Percentiles rank a stretch among this genome's conserved stretches.
These are phyloP conservation scores for Hofmannophila pseudospretella DNA, from an alignment of 2,888 invertebrate genomes.

Conservation along the genomic window DNA sequence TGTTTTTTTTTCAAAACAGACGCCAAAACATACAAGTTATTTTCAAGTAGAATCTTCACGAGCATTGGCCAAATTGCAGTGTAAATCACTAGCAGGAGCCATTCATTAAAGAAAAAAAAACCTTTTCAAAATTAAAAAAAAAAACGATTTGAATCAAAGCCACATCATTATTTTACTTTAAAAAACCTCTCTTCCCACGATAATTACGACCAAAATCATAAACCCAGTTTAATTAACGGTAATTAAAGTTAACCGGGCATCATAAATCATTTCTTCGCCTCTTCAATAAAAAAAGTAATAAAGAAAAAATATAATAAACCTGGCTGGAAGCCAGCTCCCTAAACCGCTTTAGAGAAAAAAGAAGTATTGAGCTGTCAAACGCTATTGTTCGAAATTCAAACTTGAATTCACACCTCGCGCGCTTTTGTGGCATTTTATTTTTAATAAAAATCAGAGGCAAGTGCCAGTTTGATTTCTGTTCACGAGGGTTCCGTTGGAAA, in stretches of 20 bases:
- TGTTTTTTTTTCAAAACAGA: too few relatives aligned
- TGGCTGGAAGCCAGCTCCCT: constrained; percentile 10
- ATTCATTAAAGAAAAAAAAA: too few relatives aligned
- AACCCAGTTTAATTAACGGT: constrained; percentile 16
- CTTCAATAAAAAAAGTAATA: constrained; percentile 7
- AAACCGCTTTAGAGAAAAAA: constrained; percentile 15
- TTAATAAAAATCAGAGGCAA: neutral
- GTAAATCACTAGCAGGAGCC: too few relatives aligned
- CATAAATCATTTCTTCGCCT: constrained; percentile 19
- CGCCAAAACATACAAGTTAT: too few relatives aligned
- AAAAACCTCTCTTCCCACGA: constrained; percentile 15
- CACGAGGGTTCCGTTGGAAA: neutral
- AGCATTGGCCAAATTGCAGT: too few relatives aligned
- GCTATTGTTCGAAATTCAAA: constrained; percentile 23
- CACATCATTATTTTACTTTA: too few relatives aligned
- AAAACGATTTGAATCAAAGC: too few relatives aligned
- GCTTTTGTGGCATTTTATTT: constrained; percentile 20
- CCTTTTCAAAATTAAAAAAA: too few relatives aligned
- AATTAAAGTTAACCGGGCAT: constrained; percentile 14
- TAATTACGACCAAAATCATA: constrained; percentile 11
- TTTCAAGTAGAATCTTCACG: too few relatives aligned
- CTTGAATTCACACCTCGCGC: constrained; percentile 28
- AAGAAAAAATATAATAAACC: constrained; percentile 1
- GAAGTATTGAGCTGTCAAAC: constrained; percentile 33
- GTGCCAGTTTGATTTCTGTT: neutral